phyloP scores from a whole-genome alignment of 2,113 vertebrate genomes.

The Anseranas semipalmata region DNA sequence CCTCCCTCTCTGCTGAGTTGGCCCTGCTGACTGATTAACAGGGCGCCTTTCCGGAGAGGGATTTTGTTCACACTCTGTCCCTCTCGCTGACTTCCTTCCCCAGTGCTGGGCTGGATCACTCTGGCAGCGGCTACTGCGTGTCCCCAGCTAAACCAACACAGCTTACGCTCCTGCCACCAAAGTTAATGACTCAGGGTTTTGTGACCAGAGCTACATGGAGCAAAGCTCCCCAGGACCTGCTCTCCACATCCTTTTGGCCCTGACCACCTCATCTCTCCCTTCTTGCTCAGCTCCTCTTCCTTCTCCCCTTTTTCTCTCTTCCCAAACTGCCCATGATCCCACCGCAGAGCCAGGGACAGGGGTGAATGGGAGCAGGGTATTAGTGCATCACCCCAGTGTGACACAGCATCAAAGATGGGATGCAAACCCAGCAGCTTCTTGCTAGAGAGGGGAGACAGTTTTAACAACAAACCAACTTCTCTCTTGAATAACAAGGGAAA shows the following conservation, averaged over 20 bases:
- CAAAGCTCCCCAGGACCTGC: not conserved
- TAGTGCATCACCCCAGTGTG: too few species aligned
- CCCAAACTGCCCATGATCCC: not conserved
- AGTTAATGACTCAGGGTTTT: not conserved
- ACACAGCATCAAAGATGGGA: too few species aligned
- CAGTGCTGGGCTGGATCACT: accelerated
- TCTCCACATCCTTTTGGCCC: not conserved
- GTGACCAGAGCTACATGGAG: not conserved
- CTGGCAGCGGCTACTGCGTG: not conserved
- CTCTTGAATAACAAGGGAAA: not conserved
- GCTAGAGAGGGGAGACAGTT: not conserved
- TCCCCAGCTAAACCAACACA: constrained; percentile 15
- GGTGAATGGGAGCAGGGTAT: too few species aligned
- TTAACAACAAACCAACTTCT: not conserved
- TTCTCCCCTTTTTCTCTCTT: not conserved
- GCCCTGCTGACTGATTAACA: constrained; percentile 8
- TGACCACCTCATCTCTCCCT: not conserved
- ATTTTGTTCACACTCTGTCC: constrained; percentile 22
- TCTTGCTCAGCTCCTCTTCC: not conserved
- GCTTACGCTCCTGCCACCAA: not conserved
- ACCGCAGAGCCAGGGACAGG: not conserved
- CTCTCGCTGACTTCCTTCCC: constrained; percentile 49
- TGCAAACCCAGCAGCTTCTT: too few species aligned
- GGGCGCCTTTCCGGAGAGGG: not conserved
- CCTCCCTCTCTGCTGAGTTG: constrained; percentile 36